A percentile compares a stretch with the other conserved stretches of the same genome.
Evolutionary conservation across 2,113 vertebrate species (phyloP).

Genomic region (Osmerus eperlanus): DNA sequence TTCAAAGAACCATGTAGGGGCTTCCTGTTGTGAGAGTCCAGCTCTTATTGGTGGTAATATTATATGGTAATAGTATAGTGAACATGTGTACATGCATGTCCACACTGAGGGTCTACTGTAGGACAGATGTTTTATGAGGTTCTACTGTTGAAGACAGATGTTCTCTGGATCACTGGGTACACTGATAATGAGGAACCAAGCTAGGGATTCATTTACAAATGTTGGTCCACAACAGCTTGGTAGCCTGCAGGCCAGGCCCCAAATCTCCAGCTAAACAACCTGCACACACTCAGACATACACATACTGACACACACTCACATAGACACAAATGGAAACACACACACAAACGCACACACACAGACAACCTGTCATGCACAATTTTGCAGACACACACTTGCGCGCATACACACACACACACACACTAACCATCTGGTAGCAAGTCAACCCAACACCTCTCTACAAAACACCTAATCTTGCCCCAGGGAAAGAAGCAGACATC

Average conservation of each 20-base stretch:
- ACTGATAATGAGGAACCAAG: constrained; percentile 3
- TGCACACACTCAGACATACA: neutral
- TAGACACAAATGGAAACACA: neutral
- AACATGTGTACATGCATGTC: too few relatives aligned
- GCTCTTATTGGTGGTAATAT: too few relatives aligned
- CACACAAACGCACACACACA: constrained; percentile 33
- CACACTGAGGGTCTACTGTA: too few relatives aligned
- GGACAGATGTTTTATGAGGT: too few relatives aligned
- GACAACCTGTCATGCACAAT: too few relatives aligned
- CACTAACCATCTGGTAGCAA: constrained; percentile 47
- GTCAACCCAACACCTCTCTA: constrained; percentile 37
- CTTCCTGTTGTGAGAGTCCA: too few relatives aligned
- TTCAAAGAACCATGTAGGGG: too few relatives aligned
- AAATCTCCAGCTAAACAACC: constrained; percentile 8
- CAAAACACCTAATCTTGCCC: constrained; percentile 49
- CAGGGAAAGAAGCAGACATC: constrained; percentile 21
- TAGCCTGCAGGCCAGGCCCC: constrained; percentile 24
- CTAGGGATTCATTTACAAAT: neutral
- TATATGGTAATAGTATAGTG: too few relatives aligned
- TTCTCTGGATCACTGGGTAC: neutral
- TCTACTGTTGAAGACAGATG: neutral
- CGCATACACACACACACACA: constrained; percentile 12
- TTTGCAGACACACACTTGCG: constrained; percentile 12
- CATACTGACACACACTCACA: neutral
- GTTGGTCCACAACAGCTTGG: constrained; percentile 37